Percentiles rank a stretch among this genome's conserved stretches.
Conservation (phyloP, 2,888 invertebrate species). For the Diarsia rubi region DNA sequence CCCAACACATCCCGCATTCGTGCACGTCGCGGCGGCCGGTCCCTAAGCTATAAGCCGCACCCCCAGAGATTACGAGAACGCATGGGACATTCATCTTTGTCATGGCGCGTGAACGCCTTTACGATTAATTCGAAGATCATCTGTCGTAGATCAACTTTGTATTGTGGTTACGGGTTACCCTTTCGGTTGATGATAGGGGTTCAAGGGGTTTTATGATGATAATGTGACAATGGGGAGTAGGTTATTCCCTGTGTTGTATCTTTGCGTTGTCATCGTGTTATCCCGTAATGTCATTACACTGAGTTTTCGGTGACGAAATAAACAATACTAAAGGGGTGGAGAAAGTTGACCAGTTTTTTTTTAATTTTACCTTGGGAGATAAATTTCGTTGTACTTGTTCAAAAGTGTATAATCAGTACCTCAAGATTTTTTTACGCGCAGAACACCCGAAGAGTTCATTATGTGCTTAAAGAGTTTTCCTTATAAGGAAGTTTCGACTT, state of each 20-base stretch:
- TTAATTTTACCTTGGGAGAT: no score
- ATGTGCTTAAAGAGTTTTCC: slow-evolving; percentile 15
- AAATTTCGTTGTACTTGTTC: no score
- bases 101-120: slow-evolving; percentile 67
- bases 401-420: not conserved
- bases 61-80: slow-evolving; percentile 66
- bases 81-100: slow-evolving; percentile 74
- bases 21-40: slow-evolving; percentile 51
- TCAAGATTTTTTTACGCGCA: slow-evolving; percentile 6
- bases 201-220: slow-evolving; percentile 21
- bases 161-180: slow-evolving; percentile 56
- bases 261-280: slow-evolving; percentile 12
- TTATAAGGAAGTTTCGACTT: not conserved
- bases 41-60: slow-evolving; percentile 66
- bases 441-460: slow-evolving; percentile 6
- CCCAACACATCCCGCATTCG: slow-evolving; percentile 52
- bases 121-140: slow-evolving; percentile 71
- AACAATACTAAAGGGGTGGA: not conserved
- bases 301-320: not conserved
- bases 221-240: slow-evolving; percentile 34
- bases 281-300: not conserved
- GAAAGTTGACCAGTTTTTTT: not conserved
- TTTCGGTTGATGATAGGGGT: slow-evolving; percentile 47
- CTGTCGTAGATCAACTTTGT: slow-evolving; percentile 61
- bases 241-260: not conserved